phyloP scores from a whole-genome alignment of 2,888 invertebrate genomes.

The Ellobium chinense region DNA sequence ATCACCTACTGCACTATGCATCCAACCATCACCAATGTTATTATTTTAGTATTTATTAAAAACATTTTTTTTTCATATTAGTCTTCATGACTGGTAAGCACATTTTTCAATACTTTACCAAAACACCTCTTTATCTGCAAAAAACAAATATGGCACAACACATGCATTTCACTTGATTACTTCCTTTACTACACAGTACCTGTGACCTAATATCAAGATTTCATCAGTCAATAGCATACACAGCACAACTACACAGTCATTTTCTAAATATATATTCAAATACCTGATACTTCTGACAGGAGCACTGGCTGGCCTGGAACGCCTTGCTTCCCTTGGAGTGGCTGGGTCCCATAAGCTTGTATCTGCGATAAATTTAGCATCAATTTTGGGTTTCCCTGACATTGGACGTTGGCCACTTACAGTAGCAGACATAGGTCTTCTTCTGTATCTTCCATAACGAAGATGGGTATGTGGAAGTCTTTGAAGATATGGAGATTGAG shows the following conservation, averaged over 20 bases:
- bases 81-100: too few relatives aligned
- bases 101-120: too few relatives aligned
- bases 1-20: too few relatives aligned
- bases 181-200: too few relatives aligned
- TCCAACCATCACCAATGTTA: too few relatives aligned
- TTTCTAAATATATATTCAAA: neutral
- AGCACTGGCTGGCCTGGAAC: constrained; percentile 69
- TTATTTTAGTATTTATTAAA: too few relatives aligned
- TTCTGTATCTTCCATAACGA: constrained; percentile 36
- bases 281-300: constrained; percentile 67
- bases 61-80: too few relatives aligned
- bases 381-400: constrained; percentile 72
- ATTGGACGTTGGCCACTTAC: constrained; percentile 32
- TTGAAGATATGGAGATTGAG: constrained; percentile 74
- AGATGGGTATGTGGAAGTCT: constrained; percentile 69
- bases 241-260: too few relatives aligned
- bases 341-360: constrained; percentile 74
- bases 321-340: constrained; percentile 64
- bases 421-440: constrained; percentile 69
- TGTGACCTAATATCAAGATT: too few relatives aligned
- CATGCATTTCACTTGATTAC: too few relatives aligned
- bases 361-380: constrained; percentile 76
- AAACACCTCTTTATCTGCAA: too few relatives aligned
- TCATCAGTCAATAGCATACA: neutral
- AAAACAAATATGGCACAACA: too few relatives aligned